Percentiles rank a stretch among this genome's conserved stretches.
phyloP scores from a whole-genome alignment of 2,888 invertebrate species.

The Erebia ligea region DNA sequence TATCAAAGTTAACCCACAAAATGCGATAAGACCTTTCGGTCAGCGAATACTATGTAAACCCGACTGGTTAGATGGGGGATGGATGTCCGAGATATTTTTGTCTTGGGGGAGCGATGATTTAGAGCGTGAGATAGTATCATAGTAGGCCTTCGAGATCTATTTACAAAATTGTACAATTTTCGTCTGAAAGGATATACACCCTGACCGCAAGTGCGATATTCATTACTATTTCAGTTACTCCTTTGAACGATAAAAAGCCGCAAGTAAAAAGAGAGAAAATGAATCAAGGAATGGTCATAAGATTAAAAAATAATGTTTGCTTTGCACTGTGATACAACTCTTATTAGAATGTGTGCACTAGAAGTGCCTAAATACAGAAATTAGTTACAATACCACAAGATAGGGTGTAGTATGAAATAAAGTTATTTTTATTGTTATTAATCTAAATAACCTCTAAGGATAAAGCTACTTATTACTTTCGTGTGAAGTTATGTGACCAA shows the following conservation, averaged over 20 bases:
- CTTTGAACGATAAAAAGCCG: neutral
- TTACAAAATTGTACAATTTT: conserved; percentile 47
- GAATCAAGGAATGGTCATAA: neutral
- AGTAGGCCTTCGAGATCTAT: conserved; percentile 52
- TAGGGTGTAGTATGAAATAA: too few relatives aligned
- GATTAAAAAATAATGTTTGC: too few relatives aligned
- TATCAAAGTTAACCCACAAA: conserved; percentile 24
- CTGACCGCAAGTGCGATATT: conserved; percentile 23
- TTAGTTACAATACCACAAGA: too few relatives aligned
- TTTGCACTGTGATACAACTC: neutral
- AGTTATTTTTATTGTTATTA: too few relatives aligned
- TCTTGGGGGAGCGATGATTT: conserved; percentile 60
- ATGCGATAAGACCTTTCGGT: conserved; percentile 43
- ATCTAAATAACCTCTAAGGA: neutral
- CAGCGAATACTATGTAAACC: conserved; percentile 58
- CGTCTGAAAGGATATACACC: conserved; percentile 51
- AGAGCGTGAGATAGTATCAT: conserved; percentile 54
- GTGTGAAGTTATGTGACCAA: neutral
- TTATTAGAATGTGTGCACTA: neutral
- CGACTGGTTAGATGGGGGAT: conserved; percentile 55
- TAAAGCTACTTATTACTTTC: neutral
- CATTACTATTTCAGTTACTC: neutral
- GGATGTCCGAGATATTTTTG: conserved; percentile 58
- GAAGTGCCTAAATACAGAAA: too few relatives aligned
- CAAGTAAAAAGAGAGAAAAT: neutral